Conservation (phyloP, 1,140 invertebrate species). For the Acyrthosiphon pisum region DNA sequence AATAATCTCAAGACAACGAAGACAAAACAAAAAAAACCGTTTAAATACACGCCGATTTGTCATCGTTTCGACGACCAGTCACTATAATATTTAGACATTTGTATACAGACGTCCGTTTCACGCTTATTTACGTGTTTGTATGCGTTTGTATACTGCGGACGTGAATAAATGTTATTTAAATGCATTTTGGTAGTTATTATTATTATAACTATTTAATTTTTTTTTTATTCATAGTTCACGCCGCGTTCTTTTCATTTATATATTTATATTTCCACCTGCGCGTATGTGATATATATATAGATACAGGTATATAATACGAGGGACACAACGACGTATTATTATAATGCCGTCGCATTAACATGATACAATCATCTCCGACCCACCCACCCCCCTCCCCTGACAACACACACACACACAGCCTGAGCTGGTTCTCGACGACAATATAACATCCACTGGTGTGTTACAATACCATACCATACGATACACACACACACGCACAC, state of each 20-base stretch:
- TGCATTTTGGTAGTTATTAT: not conserved
- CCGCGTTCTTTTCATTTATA: not conserved
- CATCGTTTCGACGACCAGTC: not conserved
- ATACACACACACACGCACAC: too few relatives aligned
- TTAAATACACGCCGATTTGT: not conserved
- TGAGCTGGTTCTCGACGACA: not conserved
- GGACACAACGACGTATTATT: not conserved
- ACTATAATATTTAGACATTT: conserved; percentile 35
- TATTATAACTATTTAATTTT: not conserved
- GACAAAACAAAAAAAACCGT: not conserved
- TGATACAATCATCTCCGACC: not conserved
- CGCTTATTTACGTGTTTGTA: not conserved
- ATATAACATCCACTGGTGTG: not conserved
- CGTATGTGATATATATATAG: not conserved
- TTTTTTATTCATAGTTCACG: not conserved
- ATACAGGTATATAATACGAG: not conserved
- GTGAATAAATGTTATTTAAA: conserved; percentile 29
- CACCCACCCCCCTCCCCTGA: not conserved
- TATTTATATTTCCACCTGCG: not conserved
- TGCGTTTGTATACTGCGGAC: too few relatives aligned
- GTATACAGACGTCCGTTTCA: not conserved
- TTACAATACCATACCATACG: not conserved
- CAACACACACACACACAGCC: not conserved
- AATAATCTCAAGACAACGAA: not conserved
- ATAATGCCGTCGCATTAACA: conserved; percentile 24